phyloP scores from a whole-genome alignment of 2,888 invertebrate species.

The Hartigia nigra region DNA sequence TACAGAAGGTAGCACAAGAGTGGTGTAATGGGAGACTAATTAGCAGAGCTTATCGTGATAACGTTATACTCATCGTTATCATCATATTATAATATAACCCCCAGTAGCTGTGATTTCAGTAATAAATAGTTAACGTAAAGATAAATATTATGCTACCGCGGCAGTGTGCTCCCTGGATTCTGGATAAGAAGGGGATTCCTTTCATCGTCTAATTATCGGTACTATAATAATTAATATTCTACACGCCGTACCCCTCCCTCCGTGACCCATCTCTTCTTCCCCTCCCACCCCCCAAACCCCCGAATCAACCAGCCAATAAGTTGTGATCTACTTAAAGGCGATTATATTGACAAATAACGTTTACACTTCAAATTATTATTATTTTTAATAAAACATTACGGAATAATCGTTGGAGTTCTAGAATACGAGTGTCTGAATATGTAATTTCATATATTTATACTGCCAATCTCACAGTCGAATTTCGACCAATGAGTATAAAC shows the following conservation, averaged over 20 bases:
- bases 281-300: slow-evolving; percentile 16
- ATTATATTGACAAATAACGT: slow-evolving; percentile 52
- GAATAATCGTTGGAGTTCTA: slow-evolving; percentile 33
- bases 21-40: slow-evolving; percentile 60
- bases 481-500: slow-evolving; percentile 39
- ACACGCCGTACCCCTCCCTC: slow-evolving; percentile 34
- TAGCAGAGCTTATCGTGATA: slow-evolving; percentile 36
- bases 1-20: slow-evolving; percentile 57
- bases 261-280: slow-evolving; percentile 33
- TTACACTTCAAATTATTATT: slow-evolving; percentile 43
- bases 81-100: slow-evolving; percentile 39
- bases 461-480: slow-evolving; percentile 24
- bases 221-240: slow-evolving; percentile 43
- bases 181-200: slow-evolving; percentile 50
- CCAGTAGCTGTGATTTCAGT: slow-evolving; percentile 58
- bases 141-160: slow-evolving; percentile 63
- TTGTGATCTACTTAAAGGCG: slow-evolving; percentile 50
- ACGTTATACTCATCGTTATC: slow-evolving; percentile 26
- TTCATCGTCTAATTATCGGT: slow-evolving; percentile 19
- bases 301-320: slow-evolving; percentile 12
- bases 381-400: slow-evolving; percentile 37
- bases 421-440: slow-evolving; percentile 54
- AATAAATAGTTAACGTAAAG: slow-evolving; percentile 63
- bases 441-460: slow-evolving; percentile 23
- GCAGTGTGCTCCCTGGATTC: slow-evolving; percentile 61